Conservation (phyloP, 2,888 invertebrate genomes). For the Rhimphoctona megacephalus region DNA sequence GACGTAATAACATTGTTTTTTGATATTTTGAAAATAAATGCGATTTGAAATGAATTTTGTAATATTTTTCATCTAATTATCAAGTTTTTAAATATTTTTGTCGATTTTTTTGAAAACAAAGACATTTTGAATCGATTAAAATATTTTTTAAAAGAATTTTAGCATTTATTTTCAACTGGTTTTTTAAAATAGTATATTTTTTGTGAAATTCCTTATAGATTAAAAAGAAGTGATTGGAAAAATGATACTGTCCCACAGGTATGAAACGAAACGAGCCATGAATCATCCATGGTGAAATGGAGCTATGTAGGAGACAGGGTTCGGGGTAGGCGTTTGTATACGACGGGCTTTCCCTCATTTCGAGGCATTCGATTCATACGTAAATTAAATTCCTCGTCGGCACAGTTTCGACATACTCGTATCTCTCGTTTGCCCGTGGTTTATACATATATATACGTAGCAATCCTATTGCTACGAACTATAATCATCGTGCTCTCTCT, state of each 20-base stretch:
- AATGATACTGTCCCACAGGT: constrained; percentile 55
- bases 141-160: neutral
- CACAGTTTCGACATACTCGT: constrained; percentile 58
- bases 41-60: neutral
- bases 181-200: neutral
- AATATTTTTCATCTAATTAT: neutral
- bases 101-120: too few species aligned
- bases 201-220: neutral
- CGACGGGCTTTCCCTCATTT: constrained; percentile 64
- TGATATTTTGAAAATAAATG: neutral
- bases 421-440: constrained; percentile 39
- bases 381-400: constrained; percentile 69
- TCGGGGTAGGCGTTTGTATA: constrained; percentile 44
- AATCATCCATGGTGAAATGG: constrained; percentile 62
- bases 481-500: constrained; percentile 22
- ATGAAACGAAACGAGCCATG: constrained; percentile 60
- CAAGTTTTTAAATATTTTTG: neutral
- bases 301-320: constrained; percentile 20
- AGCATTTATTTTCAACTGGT: neutral
- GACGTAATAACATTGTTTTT: neutral
- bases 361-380: constrained; percentile 66
- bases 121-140: neutral
- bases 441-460: constrained; percentile 1
- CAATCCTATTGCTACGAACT: constrained; percentile 25
- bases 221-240: neutral